Conservation (phyloP, 2,888 invertebrate species). For the Cephonodes hylas region DNA sequence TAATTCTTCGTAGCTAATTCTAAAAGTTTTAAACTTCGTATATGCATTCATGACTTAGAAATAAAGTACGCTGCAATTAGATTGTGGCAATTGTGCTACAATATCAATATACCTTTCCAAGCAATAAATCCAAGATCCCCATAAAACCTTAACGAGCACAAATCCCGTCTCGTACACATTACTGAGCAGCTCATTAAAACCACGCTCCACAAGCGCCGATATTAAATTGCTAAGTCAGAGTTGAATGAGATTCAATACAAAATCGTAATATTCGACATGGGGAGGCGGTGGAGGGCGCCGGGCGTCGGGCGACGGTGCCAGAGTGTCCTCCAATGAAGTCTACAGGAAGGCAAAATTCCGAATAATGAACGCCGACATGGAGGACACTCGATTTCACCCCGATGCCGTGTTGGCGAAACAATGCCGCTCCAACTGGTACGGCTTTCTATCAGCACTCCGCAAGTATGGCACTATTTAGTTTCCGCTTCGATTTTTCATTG, state of each 20-base stretch:
- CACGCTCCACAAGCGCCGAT: background rate
- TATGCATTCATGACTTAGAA: background rate
- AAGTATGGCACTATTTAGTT: background rate
- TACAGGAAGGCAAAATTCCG: constrained; percentile 38
- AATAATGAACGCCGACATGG: constrained; percentile 46
- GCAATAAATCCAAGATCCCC: background rate
- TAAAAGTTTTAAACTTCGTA: no score
- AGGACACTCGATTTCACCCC: constrained; percentile 53
- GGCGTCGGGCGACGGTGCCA: constrained; percentile 17
- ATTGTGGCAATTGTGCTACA: background rate
- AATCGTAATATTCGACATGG: constrained; percentile 20
- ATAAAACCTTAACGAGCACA: background rate
- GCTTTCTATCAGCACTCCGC: background rate
- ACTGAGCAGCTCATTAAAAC: constrained; percentile 4
- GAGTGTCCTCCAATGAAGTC: constrained; percentile 30
- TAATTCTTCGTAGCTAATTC: no score
- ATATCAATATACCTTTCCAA: background rate
- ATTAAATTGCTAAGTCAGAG: constrained; percentile 7
- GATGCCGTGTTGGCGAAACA: constrained; percentile 63
- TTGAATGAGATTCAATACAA: constrained; percentile 7
- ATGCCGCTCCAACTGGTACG: constrained; percentile 24
- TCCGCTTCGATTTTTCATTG: background rate
- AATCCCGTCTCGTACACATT: background rate
- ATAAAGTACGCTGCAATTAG: no score
- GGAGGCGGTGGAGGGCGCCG: background rate